Percentiles rank a stretch among this genome's conserved stretches.
Conservation (phyloP, 2,888 invertebrate species). For the Polylopha cassiicola region DNA sequence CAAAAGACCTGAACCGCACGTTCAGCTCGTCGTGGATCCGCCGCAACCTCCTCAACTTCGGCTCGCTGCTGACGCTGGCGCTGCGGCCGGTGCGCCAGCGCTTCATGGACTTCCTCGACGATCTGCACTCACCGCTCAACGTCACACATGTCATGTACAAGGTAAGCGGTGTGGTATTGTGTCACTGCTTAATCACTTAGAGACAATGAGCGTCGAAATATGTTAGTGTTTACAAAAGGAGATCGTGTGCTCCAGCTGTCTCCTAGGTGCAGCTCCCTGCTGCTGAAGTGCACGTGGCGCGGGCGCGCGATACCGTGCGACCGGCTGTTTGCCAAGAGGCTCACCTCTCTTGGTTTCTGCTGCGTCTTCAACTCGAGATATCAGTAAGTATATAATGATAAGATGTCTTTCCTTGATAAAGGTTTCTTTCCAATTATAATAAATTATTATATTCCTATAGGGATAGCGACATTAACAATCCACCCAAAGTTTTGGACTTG, state of each 20-base stretch:
- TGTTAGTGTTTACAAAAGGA: no score
- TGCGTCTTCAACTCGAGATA: constrained; percentile 74
- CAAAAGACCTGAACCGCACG: constrained; percentile 27
- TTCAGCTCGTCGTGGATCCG: constrained; percentile 26
- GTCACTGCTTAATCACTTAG: no score
- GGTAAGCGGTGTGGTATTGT: no score
- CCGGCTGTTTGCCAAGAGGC: constrained; percentile 55
- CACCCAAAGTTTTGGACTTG: constrained; percentile 23
- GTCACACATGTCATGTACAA: constrained; percentile 33
- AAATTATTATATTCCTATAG: no score
- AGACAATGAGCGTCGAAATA: no score
- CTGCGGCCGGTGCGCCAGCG: constrained; percentile 24
- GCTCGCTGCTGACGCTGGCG: constrained; percentile 24
- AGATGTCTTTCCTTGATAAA: background rate
- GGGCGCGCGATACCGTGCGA: constrained; percentile 46
- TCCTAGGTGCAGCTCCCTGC: constrained; percentile 57
- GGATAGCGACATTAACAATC: constrained; percentile 25
- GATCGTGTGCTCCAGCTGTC: constrained; percentile 59
- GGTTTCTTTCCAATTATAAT: no score
- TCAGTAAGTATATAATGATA: constrained; percentile 30
- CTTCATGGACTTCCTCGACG: constrained; percentile 36
- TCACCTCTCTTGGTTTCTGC: constrained; percentile 74
- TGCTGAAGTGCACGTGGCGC: constrained; percentile 65
- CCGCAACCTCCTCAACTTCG: constrained; percentile 30
- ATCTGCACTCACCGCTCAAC: constrained; percentile 30